A percentile compares a stretch with the other conserved stretches of the same genome.
phyloP scores from a whole-genome alignment of 2,797 vertebrate species.

The Nasua narica region DNA sequence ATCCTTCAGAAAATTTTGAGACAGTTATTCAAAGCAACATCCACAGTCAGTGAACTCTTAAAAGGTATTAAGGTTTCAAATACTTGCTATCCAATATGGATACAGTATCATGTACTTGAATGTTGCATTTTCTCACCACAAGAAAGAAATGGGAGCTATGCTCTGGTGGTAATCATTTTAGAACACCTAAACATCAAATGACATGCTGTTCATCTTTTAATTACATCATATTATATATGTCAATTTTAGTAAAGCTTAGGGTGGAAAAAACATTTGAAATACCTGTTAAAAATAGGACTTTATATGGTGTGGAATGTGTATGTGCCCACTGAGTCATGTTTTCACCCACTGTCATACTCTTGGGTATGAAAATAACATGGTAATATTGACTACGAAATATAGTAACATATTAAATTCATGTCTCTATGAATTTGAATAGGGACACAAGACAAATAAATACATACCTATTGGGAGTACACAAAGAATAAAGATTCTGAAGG shows the following conservation, averaged over 20 bases:
- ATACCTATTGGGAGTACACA: neutral
- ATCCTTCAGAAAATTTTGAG: neutral
- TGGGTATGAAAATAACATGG: neutral
- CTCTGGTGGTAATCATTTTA: neutral
- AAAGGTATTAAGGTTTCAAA: neutral
- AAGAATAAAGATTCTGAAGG: neutral
- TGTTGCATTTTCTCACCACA: neutral
- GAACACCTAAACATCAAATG: neutral
- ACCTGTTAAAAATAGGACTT: neutral
- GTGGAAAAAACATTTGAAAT: neutral
- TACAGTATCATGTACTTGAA: neutral
- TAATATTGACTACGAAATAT: neutral
- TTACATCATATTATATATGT: neutral
- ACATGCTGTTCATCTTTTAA: neutral
- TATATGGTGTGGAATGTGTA: neutral
- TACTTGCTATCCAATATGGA: neutral
- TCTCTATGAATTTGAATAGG: conserved; percentile 34
- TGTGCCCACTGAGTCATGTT: neutral
- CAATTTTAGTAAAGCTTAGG: neutral
- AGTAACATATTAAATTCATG: neutral
- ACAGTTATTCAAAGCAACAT: neutral
- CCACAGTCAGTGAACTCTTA: neutral
- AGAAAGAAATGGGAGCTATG: neutral
- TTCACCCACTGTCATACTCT: neutral
- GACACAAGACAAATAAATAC: neutral